Evolutionary conservation across 2,888 invertebrate genomes (phyloP).

Genomic region (Lasioglossum lativentre): DNA sequence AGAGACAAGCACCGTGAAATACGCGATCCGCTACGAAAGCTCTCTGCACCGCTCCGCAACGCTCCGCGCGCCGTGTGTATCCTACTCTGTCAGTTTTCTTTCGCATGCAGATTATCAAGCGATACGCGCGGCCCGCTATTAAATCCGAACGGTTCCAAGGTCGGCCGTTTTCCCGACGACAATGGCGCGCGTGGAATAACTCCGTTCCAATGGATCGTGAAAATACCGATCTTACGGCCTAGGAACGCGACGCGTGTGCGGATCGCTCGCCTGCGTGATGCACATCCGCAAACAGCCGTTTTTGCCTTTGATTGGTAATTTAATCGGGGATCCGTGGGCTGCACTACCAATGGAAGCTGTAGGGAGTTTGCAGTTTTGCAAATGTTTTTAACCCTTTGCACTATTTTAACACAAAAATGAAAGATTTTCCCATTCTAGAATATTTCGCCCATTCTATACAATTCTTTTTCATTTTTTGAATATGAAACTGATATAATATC

Average conservation of each 20-base stretch:
- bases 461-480: no score
- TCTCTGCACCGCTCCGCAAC: conserved; percentile 14
- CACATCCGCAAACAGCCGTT: neutral
- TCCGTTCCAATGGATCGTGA: neutral
- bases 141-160: neutral
- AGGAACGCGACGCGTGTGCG: neutral
- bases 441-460: no score
- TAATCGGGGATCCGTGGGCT: neutral
- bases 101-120: conserved; percentile 4
- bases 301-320: neutral
- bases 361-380: neutral
- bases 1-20: conserved; percentile 59
- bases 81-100: neutral
- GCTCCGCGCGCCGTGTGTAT: neutral
- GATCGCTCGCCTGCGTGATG: neutral
- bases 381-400: no score
- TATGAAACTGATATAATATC: no score
- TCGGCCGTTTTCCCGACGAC: neutral
- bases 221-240: neutral
- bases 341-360: neutral
- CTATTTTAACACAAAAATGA: no score
- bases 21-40: conserved; percentile 15
- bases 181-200: conserved; percentile 6
- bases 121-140: neutral
- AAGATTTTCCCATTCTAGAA: no score